phyloP scores from a whole-genome alignment of 2,797 vertebrate species.

The Platalea minor region DNA sequence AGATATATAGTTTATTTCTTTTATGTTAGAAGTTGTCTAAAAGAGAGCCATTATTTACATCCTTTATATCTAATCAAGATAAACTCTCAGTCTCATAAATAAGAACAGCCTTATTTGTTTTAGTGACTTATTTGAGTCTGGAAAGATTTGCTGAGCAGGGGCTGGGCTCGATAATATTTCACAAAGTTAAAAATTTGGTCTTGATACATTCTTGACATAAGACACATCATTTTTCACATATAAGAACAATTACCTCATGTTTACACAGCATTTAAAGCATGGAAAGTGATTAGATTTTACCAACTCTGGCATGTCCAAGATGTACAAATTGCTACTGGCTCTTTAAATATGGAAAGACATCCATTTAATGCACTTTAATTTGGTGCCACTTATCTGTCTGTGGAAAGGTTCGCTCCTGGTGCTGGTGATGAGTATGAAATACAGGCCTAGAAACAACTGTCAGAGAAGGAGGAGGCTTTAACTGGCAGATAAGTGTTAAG shows the following conservation, averaged over 20 bases:
- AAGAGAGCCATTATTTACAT: constrained; percentile 59
- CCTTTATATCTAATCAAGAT: constrained; percentile 69
- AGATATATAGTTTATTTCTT: constrained; percentile 61
- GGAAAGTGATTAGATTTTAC: constrained; percentile 72
- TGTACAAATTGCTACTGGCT: constrained; percentile 59
- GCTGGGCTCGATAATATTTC: constrained; percentile 58
- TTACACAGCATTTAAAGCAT: constrained; percentile 67
- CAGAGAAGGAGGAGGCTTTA: constrained; percentile 49
- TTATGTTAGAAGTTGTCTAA: constrained; percentile 45
- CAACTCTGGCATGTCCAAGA: constrained; percentile 31
- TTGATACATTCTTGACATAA: constrained; percentile 73
- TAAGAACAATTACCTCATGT: constrained; percentile 74
- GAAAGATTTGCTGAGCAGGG: constrained; percentile 59
- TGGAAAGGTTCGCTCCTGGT: constrained; percentile 52
- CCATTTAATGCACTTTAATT: constrained; percentile 68
- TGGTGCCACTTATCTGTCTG: constrained; percentile 71
- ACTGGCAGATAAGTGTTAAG: constrained; percentile 63
- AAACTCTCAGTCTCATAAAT: constrained; percentile 70
- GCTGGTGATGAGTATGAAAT: constrained; percentile 69
- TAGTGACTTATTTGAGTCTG: constrained; percentile 59
- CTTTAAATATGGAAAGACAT: constrained; percentile 61
- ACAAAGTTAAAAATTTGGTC: constrained; percentile 62
- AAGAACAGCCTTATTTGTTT: constrained; percentile 61
- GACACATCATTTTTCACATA: constrained; percentile 68
- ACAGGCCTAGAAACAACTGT: constrained; percentile 65